These are phyloP conservation scores for Drosophila mercatorum DNA, from an alignment of 2,888 invertebrate genomes.

Conservation along the genomic window DNA sequence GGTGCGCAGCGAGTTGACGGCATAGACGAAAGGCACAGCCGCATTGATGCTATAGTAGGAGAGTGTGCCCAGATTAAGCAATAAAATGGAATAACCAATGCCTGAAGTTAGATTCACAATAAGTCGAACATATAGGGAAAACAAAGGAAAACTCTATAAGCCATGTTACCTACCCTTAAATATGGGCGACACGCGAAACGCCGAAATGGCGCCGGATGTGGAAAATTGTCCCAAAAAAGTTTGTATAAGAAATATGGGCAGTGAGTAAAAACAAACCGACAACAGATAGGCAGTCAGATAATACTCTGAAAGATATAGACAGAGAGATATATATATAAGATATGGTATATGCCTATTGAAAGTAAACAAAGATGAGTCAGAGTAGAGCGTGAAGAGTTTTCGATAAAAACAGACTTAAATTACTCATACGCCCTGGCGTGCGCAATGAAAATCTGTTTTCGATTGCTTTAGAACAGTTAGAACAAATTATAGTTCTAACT, in stretches of 20 bases:
- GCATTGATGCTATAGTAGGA: slow-evolving; percentile 93
- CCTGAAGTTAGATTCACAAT: slow-evolving; percentile 57
- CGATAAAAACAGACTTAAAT: not conserved
- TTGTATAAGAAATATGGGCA: slow-evolving; percentile 95
- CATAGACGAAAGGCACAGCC: slow-evolving; percentile 93
- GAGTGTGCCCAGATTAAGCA: slow-evolving; percentile 92
- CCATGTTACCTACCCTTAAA: slow-evolving; percentile 90
- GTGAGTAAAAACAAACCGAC: slow-evolving; percentile 82
- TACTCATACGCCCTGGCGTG: slow-evolving; percentile 22
- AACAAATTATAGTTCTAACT: not conserved
- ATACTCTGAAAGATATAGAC: slow-evolving; percentile 59
- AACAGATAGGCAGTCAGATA: slow-evolving; percentile 76
- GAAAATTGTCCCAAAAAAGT: slow-evolving; percentile 94
- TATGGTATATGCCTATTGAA: not conserved
- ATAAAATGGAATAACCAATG: slow-evolving; percentile 89
- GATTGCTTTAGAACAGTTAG: not conserved
- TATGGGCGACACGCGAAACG: slow-evolving; percentile 92
- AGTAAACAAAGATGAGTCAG: not conserved
- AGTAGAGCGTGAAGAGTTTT: not conserved
- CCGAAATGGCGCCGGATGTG: slow-evolving; percentile 91
- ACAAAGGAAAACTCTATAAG: no score
- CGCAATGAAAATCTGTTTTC: slow-evolving; percentile 2
- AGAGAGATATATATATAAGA: not conserved
- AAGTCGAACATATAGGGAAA: not conserved
- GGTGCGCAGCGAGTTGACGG: slow-evolving; percentile 88